Conservation (phyloP, 1,140 invertebrate species). For the Monochamus saltuarius region DNA sequence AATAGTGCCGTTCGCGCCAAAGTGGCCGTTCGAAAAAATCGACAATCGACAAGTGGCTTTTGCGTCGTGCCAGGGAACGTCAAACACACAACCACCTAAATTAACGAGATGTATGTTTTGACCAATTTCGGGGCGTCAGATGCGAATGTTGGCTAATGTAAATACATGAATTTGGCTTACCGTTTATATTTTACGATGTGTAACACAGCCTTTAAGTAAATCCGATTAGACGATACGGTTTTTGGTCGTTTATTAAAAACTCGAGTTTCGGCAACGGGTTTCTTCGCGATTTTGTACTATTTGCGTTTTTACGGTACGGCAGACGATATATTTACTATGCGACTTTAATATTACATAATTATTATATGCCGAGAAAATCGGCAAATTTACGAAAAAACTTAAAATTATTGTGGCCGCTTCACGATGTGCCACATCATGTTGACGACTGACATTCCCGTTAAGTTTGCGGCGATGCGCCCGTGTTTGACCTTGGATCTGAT, state of each 20-base stretch:
- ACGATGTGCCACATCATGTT: conserved; percentile 54
- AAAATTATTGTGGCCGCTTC: conserved; percentile 44
- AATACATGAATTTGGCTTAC: conserved; percentile 31
- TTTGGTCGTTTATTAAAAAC: conserved; percentile 43
- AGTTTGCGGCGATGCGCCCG: conserved; percentile 37
- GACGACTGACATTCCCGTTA: conserved; percentile 48
- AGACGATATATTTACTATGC: conserved; percentile 44
- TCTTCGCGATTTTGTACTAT: conserved; percentile 35
- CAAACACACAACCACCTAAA: conserved; percentile 8
- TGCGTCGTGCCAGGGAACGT: conserved; percentile 20
- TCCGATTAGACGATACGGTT: conserved; percentile 48
- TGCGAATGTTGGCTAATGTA: too few species aligned
- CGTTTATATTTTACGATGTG: conserved; percentile 49
- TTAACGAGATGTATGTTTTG: too few species aligned
- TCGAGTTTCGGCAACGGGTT: conserved; percentile 36
- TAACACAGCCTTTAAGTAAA: conserved; percentile 50
- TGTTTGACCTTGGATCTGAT: conserved; percentile 22
- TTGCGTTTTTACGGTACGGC: conserved; percentile 42
- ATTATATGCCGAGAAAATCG: conserved; percentile 43
- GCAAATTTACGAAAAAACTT: conserved; percentile 47
- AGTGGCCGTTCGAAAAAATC: conserved; percentile 17
- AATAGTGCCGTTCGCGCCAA: conserved; percentile 16
- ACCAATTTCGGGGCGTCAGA: too few species aligned
- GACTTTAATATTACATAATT: conserved; percentile 50
- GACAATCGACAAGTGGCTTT: conserved; percentile 30